phyloP scores from a whole-genome alignment of 2,113 vertebrate genomes.

The Columba livia region DNA sequence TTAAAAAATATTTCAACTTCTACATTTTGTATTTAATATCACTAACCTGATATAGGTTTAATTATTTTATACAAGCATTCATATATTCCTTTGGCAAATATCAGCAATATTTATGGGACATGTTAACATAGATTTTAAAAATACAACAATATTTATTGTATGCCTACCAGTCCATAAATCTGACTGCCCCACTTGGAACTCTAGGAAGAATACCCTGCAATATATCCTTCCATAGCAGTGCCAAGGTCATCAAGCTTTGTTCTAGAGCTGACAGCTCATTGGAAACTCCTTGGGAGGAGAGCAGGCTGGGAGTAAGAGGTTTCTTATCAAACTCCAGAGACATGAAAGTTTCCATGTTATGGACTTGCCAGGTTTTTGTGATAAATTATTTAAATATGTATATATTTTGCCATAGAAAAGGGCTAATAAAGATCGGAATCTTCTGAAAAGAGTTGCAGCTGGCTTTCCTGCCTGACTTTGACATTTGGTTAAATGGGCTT shows the following conservation, averaged over 20 bases:
- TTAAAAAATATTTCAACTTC: neutral
- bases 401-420: neutral
- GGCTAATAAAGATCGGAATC: neutral
- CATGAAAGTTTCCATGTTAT: neutral
- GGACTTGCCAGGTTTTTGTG: neutral
- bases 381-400: neutral
- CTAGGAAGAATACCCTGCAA: neutral
- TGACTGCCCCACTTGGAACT: neutral
- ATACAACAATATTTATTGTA: neutral
- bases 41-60: neutral
- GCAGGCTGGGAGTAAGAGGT: rapidly evolving
- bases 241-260: neutral
- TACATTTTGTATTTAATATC: neutral
- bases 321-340: neutral
- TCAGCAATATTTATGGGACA: neutral
- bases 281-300: neutral
- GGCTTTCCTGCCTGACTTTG: neutral
- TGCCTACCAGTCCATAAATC: neutral
- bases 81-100: neutral
- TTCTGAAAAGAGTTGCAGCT: neutral
- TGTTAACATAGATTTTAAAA: neutral
- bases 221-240: neutral
- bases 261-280: neutral
- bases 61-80: neutral
- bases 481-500: neutral